Conservation (phyloP, 1,140 invertebrate genomes). For the silkworm (Bombyx mori) region ASM3026992v2 NC_085117.1:9060501-9061000, state of each 20-base stretch:
- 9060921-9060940: slow-evolving; percentile 47
- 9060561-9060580: neutral
- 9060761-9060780: slow-evolving; percentile 61
- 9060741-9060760: slow-evolving; percentile 55
- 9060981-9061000: slow-evolving; percentile 55
- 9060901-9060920: slow-evolving; percentile 44
- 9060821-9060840: no score
- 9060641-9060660: slow-evolving; percentile 45
- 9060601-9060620: slow-evolving; percentile 4
- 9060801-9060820: no score
- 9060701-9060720: slow-evolving; percentile 48
- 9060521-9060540: no score
- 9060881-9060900: slow-evolving; percentile 56
- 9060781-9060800: no score
- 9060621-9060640: slow-evolving; percentile 36
- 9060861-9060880: slow-evolving; percentile 31
- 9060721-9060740: slow-evolving; percentile 48
- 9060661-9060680: slow-evolving; percentile 45
- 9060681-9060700: slow-evolving; percentile 56
- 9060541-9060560: no score
- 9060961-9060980: slow-evolving; percentile 69
- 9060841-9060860: neutral
- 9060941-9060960: slow-evolving; percentile 56
- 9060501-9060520: no score
- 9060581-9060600: slow-evolving; percentile 1